Evolutionary conservation across 2,888 invertebrate species (phyloP), one percentile per base, ranked within the genome.

Genomic region (Parnassius smintheus): DNA sequence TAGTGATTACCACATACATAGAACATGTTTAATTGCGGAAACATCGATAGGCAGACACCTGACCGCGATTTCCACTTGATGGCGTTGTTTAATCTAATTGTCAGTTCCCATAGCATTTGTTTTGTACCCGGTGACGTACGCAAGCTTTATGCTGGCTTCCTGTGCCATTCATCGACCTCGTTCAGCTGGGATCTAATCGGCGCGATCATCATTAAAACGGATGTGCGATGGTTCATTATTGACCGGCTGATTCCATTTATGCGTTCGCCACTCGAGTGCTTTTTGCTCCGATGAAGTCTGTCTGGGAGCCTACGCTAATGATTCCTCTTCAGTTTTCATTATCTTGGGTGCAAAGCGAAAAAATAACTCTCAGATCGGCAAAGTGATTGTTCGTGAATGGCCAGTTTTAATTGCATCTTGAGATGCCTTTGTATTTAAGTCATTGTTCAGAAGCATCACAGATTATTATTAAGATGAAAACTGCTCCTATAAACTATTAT

Each of bases 51-150:
- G 69, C 68, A 64, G 69, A 65, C 70, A 68, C 68, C 65, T 69
- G 65, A 60, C 56, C 59, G 49, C 62, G 61, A 59, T 65, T 71
- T 71, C 70, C 68, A 73, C 57, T 57, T 48, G 67, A 67, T 68
- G 71, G 72, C 68, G 71, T 70, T 76, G 74, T 77, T 71, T 88
- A 88, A 89, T 89, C 88, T 89, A 90, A 90, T 90, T 88, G 89
- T 88, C 87, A 85, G 84, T 89, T 91, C 90, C 86, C 89, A 91
- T 87, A 85, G 72, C 68, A 72, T 76, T 71, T 72, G 72, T 75
- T 72, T 73, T 72, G 69, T 73, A 71, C 68, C 68, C 71, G 74
- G 68, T 74, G 75, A 72, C 71, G 74, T 71, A 68, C 12, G 67
- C 65, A 68, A 69, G 72, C 75, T 77, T 77, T 79, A 78, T 79